phyloP scores from a whole-genome alignment of 2,113 vertebrate species.

The Riparia riparia region DNA sequence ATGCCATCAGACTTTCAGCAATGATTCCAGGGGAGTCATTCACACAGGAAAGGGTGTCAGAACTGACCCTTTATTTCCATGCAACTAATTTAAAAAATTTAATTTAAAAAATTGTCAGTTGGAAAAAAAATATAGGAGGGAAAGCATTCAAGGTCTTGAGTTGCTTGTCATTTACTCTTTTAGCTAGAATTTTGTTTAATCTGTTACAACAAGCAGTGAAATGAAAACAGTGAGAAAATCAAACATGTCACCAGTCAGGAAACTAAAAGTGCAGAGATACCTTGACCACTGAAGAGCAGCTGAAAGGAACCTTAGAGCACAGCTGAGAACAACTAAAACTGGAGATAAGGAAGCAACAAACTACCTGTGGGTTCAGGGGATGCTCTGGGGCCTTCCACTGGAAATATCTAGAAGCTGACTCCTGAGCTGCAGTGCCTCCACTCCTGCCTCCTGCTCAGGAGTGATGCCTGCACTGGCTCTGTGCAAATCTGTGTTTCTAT shows the following conservation, averaged over 20 bases:
- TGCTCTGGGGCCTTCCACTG: neutral
- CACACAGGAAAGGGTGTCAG: neutral
- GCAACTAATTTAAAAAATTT: neutral
- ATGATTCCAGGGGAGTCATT: neutral
- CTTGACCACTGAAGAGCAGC: neutral
- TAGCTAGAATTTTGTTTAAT: neutral
- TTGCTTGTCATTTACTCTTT: neutral
- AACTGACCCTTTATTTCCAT: neutral
- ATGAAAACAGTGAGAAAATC: conserved; percentile 4
- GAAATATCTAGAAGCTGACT: neutral
- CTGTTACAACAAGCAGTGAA: neutral
- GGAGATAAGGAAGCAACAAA: neutral
- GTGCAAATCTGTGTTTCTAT: neutral
- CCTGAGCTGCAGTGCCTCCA: neutral
- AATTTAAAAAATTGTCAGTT: neutral
- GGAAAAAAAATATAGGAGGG: neutral
- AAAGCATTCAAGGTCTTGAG: neutral
- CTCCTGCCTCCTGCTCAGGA: neutral
- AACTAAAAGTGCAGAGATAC: neutral
- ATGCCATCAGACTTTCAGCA: neutral
- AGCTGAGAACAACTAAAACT: neutral
- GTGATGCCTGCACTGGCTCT: neutral
- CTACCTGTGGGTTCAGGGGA: neutral
- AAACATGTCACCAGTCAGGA: neutral
- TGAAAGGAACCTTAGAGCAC: neutral